Conservation (phyloP, 2,888 invertebrate genomes). For the Drepana falcataria region DNA sequence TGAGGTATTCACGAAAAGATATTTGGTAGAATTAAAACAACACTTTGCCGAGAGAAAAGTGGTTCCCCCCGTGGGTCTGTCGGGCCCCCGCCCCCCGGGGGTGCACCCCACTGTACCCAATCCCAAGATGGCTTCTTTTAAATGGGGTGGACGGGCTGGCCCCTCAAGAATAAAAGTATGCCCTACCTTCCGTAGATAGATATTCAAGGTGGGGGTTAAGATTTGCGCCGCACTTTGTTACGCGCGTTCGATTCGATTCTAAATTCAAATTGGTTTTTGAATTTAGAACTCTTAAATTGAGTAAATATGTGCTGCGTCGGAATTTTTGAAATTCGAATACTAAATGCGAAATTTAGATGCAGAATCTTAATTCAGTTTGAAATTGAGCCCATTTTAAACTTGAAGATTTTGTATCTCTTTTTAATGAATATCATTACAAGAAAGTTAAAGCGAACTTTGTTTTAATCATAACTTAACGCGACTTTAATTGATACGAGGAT, state of each 20-base stretch:
- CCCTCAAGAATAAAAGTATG: slow-evolving; percentile 76
- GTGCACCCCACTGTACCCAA: slow-evolving; percentile 45
- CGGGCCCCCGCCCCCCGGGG: slow-evolving; percentile 34
- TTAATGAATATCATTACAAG: slow-evolving; percentile 15
- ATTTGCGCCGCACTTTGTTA: slow-evolving; percentile 32
- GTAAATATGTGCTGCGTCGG: slow-evolving; percentile 20
- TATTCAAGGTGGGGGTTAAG: slow-evolving; percentile 59
- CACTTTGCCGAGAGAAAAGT: slow-evolving; percentile 73
- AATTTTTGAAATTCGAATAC: too few species aligned
- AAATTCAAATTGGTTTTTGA: slow-evolving; percentile 62
- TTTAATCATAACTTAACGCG: slow-evolving; percentile 25
- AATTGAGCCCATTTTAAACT: background rate
- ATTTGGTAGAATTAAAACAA: slow-evolving; percentile 78
- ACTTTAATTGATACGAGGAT: slow-evolving; percentile 33
- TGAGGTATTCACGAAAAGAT: slow-evolving; percentile 77
- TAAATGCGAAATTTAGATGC: too few species aligned
- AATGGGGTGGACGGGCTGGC: slow-evolving; percentile 72
- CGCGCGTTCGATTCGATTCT: slow-evolving; percentile 59
- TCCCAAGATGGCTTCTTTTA: slow-evolving; percentile 79
- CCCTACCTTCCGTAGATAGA: slow-evolving; percentile 64
- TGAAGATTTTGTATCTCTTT: slow-evolving; percentile 9
- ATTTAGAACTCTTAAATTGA: slow-evolving; percentile 40
- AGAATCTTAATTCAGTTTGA: background rate
- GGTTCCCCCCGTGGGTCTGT: slow-evolving; percentile 49
- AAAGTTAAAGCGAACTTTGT: slow-evolving; percentile 16